These are phyloP conservation scores for Chrysolina oricalcia DNA, from an alignment of 2,888 invertebrate genomes.

Conservation along the genomic window DNA sequence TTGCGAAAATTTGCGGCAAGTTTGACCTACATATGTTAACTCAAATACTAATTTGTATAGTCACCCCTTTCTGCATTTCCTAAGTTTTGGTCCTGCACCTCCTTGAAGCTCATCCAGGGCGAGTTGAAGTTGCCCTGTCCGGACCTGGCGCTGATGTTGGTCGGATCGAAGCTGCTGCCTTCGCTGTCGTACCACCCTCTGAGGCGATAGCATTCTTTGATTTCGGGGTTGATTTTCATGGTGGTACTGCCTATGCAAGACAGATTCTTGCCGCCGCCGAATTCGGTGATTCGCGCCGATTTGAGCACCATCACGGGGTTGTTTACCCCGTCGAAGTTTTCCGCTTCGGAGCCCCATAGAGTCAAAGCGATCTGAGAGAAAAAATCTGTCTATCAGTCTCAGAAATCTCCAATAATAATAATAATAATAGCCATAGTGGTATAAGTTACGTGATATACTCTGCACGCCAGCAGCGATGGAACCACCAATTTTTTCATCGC, in stretches of 20 bases:
- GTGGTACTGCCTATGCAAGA: constrained; percentile 75
- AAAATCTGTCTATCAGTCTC: too few species aligned
- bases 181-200: constrained; percentile 94
- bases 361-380: constrained; percentile 81
- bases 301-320: constrained; percentile 91
- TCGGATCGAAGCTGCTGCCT: constrained; percentile 77
- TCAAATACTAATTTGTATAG: not conserved
- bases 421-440: too few species aligned
- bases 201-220: constrained; percentile 88
- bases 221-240: constrained; percentile 90
- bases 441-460: too few species aligned
- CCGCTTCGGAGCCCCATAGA: constrained; percentile 93
- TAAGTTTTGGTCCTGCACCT: constrained; percentile 81
- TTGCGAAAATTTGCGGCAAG: too few species aligned
- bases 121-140: constrained; percentile 63
- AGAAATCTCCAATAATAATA: too few species aligned
- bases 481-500: too few species aligned
- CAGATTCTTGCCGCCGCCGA: constrained; percentile 85
- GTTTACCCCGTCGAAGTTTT: constrained; percentile 83
- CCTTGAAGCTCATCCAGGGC: constrained; percentile 85
- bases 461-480: too few species aligned
- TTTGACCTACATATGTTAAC: too few species aligned
- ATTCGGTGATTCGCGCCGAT: constrained; percentile 89
- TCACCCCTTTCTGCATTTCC: constrained; percentile 81
- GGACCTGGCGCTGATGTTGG: constrained; percentile 77